phyloP scores from a whole-genome alignment of 2,797 vertebrate species.

The Sandelia bainsii region DNA sequence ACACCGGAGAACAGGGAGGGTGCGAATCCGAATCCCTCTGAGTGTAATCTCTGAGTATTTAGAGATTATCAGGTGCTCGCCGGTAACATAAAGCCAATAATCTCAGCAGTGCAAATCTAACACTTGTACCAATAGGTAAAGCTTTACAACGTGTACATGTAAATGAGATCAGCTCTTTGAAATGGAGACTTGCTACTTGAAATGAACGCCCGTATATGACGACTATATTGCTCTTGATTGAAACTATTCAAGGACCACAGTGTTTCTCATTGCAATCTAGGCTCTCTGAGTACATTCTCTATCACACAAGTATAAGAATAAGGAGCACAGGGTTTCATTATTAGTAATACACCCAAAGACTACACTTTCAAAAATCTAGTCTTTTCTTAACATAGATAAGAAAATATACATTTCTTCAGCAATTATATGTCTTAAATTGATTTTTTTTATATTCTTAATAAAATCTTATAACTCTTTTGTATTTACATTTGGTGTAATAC shows the following conservation, averaged over 20 bases:
- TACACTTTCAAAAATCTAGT: slow-evolving; percentile 74
- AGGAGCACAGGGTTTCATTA: slow-evolving; percentile 68
- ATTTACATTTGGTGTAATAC: slow-evolving; percentile 84
- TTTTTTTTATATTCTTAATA: slow-evolving; percentile 72
- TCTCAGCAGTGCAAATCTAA: slow-evolving; percentile 67
- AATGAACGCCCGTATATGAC: slow-evolving; percentile 54
- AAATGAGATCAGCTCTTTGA: slow-evolving; percentile 56
- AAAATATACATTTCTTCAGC: slow-evolving; percentile 83
- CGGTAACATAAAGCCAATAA: slow-evolving; percentile 60
- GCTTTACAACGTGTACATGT: slow-evolving; percentile 60
- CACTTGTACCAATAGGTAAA: slow-evolving; percentile 65
- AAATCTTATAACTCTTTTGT: slow-evolving; percentile 76
- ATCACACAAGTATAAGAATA: slow-evolving; percentile 80
- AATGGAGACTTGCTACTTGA: slow-evolving; percentile 56
- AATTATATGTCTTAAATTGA: slow-evolving; percentile 66
- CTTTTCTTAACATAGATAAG: slow-evolving; percentile 75
- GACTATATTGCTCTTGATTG: slow-evolving; percentile 81
- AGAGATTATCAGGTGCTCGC: slow-evolving; percentile 60
- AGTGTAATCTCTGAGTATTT: slow-evolving; percentile 62
- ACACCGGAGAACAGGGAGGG: slow-evolving; percentile 13
- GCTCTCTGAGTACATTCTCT: slow-evolving; percentile 80
- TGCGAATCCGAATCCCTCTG: slow-evolving; percentile 34
- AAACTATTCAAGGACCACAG: slow-evolving; percentile 82
- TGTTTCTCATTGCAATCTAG: slow-evolving; percentile 79
- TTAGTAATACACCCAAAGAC: slow-evolving; percentile 71